These are phyloP conservation scores for Neoascia interrupta DNA, from an alignment of 2,888 invertebrate genomes.

Conservation along the genomic window DNA sequence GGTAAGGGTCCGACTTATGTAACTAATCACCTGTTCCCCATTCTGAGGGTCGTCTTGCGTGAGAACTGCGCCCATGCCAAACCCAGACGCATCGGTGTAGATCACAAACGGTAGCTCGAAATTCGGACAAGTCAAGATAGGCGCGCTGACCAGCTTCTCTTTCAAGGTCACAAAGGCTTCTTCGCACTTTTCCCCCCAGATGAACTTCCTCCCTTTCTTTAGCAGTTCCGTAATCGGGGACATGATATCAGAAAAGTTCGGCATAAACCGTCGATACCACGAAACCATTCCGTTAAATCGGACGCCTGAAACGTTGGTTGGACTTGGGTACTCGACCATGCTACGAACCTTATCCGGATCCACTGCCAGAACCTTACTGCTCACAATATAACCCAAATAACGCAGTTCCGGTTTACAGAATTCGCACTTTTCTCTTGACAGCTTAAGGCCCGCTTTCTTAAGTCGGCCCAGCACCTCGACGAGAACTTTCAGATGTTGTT, in stretches of 20 bases:
- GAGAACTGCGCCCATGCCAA: slow-evolving; percentile 46
- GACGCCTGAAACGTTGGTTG: slow-evolving; percentile 15
- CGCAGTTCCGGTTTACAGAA: slow-evolving; percentile 28
- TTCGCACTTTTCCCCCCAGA: slow-evolving; percentile 17
- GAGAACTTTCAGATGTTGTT: neutral
- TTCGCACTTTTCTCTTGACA: slow-evolving; percentile 27
- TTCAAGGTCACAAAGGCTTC: too few relatives aligned
- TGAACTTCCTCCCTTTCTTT: slow-evolving; percentile 23
- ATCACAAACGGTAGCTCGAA: slow-evolving; percentile 16
- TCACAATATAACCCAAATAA: slow-evolving; percentile 41
- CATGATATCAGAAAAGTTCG: slow-evolving; percentile 15
- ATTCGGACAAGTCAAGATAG: slow-evolving; percentile 17
- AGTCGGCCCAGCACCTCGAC: neutral
- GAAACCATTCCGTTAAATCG: slow-evolving; percentile 39
- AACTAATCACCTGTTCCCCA: slow-evolving; percentile 37
- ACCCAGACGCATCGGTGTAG: slow-evolving; percentile 47
- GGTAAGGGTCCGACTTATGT: slow-evolving; percentile 30
- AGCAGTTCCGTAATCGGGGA: slow-evolving; percentile 24
- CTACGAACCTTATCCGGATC: slow-evolving; percentile 43
- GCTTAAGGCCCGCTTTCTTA: neutral
- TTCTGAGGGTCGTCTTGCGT: slow-evolving; percentile 17
- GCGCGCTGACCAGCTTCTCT: too few relatives aligned
- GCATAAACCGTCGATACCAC: slow-evolving; percentile 42
- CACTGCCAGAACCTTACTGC: slow-evolving; percentile 12
- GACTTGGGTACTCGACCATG: slow-evolving; percentile 29